Evolutionary conservation across 2,113 vertebrate species (phyloP), one percentile per base, ranked within the genome.

Genomic region (Ictidomys tridecemlineatus): DNA sequence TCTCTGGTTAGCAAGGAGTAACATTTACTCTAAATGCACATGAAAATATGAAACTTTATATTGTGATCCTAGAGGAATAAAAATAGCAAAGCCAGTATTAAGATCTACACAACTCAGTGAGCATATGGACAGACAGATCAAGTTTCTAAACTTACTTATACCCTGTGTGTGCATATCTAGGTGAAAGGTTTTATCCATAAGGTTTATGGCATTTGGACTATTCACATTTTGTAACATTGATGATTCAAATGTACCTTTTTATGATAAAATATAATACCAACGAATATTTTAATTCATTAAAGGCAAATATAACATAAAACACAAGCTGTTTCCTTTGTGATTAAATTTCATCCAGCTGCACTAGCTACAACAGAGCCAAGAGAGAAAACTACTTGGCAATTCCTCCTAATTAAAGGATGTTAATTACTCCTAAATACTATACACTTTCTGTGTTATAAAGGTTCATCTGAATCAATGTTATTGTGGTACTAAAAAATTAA

Each of bases 341-440:
- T 98, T 98, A 98, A 98, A 98, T 98, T 98, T 98, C 97, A 98
- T 98, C 98, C 98, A 99, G 98, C 98, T 99, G 98, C 96, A 98
- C 97, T 98, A 97, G 98, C 97, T 98, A 98, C 97, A 98, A 98
- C 96, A 97, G 97, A 98, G 98, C 98, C 98, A 98, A 98, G 98
- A 98, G 97, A 98, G 98, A 98, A 98, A 99, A 98, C 98, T 98
- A 97, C 97, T 98, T 98, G 98, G 98, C 98, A 98, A 98, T 97
- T 98, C 98, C 98, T 98, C 94, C 98, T 98, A 98, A 99, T 99
- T 98, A 98, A 98, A 97, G 97, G 98, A 98, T 97, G 97, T 98
- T 98, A 98, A 98, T 98, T 98, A 98, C 97, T 97, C 97, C 98
- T 98, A 98, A 98, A 98, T 98, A 98, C 98, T 97, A 98, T 98